Evolutionary conservation across 2,888 invertebrate species (phyloP).

Genomic region (Aricia artaxerxes): DNA sequence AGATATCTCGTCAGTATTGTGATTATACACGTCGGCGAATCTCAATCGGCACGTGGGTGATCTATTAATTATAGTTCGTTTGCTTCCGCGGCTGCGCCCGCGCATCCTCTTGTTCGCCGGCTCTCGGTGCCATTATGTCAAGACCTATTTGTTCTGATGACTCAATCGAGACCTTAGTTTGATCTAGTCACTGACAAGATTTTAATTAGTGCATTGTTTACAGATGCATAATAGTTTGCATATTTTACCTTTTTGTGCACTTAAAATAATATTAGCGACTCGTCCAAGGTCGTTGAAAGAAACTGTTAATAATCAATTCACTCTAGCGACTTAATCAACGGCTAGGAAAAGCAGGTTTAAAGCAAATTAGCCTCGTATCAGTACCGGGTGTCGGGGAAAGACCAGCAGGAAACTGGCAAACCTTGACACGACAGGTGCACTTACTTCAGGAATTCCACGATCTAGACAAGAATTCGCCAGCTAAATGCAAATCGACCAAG

Average conservation of each 20-base stretch:
- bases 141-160: constrained; percentile 41
- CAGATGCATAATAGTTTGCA: constrained; percentile 7
- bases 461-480: constrained; percentile 29
- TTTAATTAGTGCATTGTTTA: constrained; percentile 29
- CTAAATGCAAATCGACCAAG: constrained; percentile 27
- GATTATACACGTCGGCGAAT: constrained; percentile 47
- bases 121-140: constrained; percentile 39
- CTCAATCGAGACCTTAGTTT: constrained; percentile 33
- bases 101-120: constrained; percentile 44
- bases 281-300: too few relatives aligned
- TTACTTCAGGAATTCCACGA: constrained; percentile 6
- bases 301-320: too few relatives aligned
- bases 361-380: constrained; percentile 37
- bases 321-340: constrained; percentile 29
- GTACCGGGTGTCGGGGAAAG: constrained; percentile 31
- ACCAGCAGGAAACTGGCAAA: constrained; percentile 35
- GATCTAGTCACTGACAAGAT: constrained; percentile 21
- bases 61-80: constrained; percentile 52
- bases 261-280: neutral
- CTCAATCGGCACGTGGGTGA: constrained; percentile 58
- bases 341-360: constrained; percentile 36
- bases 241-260: neutral
- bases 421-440: constrained; percentile 41
- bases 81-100: constrained; percentile 54
- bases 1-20: constrained; percentile 37